Base-by-base conservation (phyloP, 64 coral and sea anemone genomes). In the Stichodactyla mertensii region DNA sequence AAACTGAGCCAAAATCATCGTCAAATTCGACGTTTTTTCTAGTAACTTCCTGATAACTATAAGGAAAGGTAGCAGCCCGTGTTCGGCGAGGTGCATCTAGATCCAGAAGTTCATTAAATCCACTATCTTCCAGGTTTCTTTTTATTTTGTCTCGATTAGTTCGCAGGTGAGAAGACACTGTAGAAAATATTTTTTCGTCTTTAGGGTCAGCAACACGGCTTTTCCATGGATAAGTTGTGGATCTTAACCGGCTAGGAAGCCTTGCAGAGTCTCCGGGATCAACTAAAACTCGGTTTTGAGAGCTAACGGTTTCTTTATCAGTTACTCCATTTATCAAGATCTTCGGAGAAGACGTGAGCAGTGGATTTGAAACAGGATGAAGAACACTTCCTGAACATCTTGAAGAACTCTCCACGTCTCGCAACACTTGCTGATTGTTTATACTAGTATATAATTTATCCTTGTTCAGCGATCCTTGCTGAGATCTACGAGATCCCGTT, bases 41-140 rank as follows among this genome's bases (percentile, higher is more conserved):
- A n/a, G 5, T 66, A 22, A 66, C 19, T 66, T 66, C 62, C 7
- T 31, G 69, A 10, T 14, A 14, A 74, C 9, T 11, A 58, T 31
- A 81, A 6, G 78, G 78, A 81, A 81, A 81, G 4, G 78, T 81
- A 15, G 78, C 78, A 13, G 78, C 78, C 54, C 78, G 51, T 28
- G 78, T 45, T 81, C 78, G 69, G 4, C 69, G 69, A 26, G 69
- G 22, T 4, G 22, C 26, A 74, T 74, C 69, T 74, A 12, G 7
- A 27, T 27, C 27, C 10, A 58, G 4, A 2, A 74, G 69, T 74
- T 31, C 69, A 74, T 74, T 74, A 31, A 74, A 9, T 13, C 69
- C 10, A 8, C 24, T 74, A 10, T 74, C 69, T 74, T 74, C 24
- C 8, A 74, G 36, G 16, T 23, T 31, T 11, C 10, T 74, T 31